Evolutionary conservation across 37 sponge, comb jelly and placozoan genomes (phyloP).

Genomic region (Mnemiopsis leidyi): DNA sequence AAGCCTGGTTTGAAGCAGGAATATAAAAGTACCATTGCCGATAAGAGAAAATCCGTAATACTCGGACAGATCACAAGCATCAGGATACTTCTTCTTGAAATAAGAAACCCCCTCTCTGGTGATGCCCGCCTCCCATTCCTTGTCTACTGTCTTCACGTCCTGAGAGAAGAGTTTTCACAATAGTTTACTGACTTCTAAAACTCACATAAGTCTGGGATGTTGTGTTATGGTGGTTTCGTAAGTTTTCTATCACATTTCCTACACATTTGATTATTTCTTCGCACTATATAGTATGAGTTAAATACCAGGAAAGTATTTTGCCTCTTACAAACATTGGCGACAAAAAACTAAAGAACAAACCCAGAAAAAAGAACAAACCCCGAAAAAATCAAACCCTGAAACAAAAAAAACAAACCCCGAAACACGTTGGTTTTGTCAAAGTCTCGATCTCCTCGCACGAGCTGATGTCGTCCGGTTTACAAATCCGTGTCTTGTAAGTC

Average conservation of each 20-base stretch:
- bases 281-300: too few species aligned
- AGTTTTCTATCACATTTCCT: too few species aligned
- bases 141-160: conserved; percentile 20
- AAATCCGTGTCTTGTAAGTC: conserved; percentile 10
- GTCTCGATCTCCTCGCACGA: conserved; percentile 16
- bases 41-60: conserved; percentile 27
- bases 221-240: too few species aligned
- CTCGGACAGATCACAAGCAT: conserved; percentile 25
- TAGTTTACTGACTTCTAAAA: too few species aligned
- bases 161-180: not conserved
- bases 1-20: too few species aligned
- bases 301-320: too few species aligned
- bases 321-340: too few species aligned
- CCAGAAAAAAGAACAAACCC: not conserved
- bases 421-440: not conserved
- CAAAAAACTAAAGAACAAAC: too few species aligned
- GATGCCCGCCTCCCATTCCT: conserved; percentile 14
- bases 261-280: too few species aligned
- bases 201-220: too few species aligned
- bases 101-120: not conserved
- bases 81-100: conserved; percentile 6
- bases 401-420: not conserved
- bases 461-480: not conserved
- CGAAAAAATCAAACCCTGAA: not conserved
- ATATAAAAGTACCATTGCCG: not conserved